Evolutionary conservation across 1,140 invertebrate species (phyloP).

Genomic region (Drosophila parvula): DNA sequence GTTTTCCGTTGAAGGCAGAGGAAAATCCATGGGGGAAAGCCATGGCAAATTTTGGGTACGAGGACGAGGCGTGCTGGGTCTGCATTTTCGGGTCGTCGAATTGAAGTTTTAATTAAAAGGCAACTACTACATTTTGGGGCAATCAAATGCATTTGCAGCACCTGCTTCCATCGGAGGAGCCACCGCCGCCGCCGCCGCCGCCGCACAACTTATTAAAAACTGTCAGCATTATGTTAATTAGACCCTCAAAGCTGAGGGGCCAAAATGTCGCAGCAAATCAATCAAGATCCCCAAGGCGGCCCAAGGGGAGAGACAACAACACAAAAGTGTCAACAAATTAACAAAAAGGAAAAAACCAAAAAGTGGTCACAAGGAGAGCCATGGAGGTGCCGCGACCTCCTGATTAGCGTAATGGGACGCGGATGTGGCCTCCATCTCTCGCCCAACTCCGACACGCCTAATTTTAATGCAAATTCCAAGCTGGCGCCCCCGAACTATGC

Average conservation of each 20-base stretch:
- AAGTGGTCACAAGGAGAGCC: not conserved
- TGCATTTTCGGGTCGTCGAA: conserved; percentile 32
- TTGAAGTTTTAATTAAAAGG: conserved; percentile 76
- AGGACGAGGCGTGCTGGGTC: conserved; percentile 18
- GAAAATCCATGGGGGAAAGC: not conserved
- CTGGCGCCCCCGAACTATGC: conserved; percentile 37
- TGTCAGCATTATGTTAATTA: conserved; percentile 70
- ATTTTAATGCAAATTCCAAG: conserved; percentile 72
- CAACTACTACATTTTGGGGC: conserved; percentile 49
- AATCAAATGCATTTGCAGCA: conserved; percentile 61
- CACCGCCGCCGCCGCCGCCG: too few species aligned
- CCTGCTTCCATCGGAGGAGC: conserved; percentile 19
- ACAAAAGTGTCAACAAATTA: conserved; percentile 44
- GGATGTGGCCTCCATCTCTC: not conserved
- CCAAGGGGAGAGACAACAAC: not conserved
- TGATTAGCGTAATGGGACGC: conserved; percentile 65
- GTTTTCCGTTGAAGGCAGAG: not conserved
- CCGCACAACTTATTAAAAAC: conserved; percentile 63
- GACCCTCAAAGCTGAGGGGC: conserved; percentile 14
- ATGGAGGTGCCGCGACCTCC: conserved; percentile 2
- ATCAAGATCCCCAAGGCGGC: conserved; percentile 33
- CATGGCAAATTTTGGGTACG: not conserved
- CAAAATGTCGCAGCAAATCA: conserved; percentile 66
- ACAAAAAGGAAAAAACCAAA: conserved; percentile 14
- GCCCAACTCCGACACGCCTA: conserved; percentile 6